Evolutionary conservation across 2,113 vertebrate genomes (phyloP).

Genomic region (Nipponia nippon): DNA sequence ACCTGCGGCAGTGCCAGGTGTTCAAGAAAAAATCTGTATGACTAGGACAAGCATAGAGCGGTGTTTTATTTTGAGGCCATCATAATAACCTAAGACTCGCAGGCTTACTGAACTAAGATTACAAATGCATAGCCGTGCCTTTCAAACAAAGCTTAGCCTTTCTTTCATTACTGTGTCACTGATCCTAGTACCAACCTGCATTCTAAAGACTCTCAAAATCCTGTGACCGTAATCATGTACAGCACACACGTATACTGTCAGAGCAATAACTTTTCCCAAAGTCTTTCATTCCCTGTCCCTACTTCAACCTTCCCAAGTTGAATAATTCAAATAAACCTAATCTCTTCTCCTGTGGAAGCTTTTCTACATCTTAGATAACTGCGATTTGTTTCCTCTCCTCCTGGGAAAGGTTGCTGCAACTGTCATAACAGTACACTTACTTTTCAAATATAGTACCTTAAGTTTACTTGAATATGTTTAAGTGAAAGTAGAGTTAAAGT

Average conservation of each 20-base stretch:
- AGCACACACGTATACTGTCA: not conserved
- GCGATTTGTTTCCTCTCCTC: not conserved
- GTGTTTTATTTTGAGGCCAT: not conserved
- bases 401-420: not conserved
- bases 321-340: not conserved
- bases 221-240: not conserved
- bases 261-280: not conserved
- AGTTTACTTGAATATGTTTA: not conserved
- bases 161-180: not conserved
- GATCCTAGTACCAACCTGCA: not conserved
- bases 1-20: not conserved
- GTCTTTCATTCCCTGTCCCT: not conserved
- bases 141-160: not conserved
- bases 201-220: not conserved
- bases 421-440: not conserved
- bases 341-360: not conserved
- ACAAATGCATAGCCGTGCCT: not conserved
- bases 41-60: not conserved
- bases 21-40: not conserved
- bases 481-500: not conserved
- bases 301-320: not conserved
- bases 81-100: not conserved
- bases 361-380: not conserved
- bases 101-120: not conserved
- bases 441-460: not conserved